Conservation (phyloP, 2,888 invertebrate genomes). For the Volucella inanis region DNA sequence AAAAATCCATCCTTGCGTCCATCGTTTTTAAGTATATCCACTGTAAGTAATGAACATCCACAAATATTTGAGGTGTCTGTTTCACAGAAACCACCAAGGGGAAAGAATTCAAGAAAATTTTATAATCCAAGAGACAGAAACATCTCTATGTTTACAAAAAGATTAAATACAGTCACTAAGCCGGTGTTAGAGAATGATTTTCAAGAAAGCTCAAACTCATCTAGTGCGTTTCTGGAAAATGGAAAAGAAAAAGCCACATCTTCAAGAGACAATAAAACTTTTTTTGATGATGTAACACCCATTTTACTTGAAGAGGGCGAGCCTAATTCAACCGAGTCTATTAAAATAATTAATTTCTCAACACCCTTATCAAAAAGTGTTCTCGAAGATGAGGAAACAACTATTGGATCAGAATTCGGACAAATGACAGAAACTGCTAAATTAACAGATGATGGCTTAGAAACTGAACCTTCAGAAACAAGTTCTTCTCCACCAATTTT, state of each 20-base stretch:
- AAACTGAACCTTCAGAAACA: constrained; percentile 38
- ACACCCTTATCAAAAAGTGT: constrained; percentile 81
- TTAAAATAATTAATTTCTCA: constrained; percentile 68
- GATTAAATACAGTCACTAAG: constrained; percentile 65
- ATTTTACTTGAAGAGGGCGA: constrained; percentile 3
- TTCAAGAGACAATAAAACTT: background rate
- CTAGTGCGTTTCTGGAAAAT: background rate
- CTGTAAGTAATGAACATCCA: constrained; percentile 84
- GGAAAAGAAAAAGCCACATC: background rate
- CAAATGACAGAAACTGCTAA: constrained; percentile 48
- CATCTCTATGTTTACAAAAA: constrained; percentile 66
- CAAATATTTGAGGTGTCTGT: constrained; percentile 86
- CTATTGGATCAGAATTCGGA: constrained; percentile 47
- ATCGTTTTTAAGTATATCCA: constrained; percentile 81
- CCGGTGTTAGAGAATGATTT: background rate
- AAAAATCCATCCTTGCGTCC: constrained; percentile 84
- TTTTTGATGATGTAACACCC: constrained; percentile 14
- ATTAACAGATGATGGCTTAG: constrained; percentile 32
- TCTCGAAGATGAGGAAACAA: constrained; percentile 79
- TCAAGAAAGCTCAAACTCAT: background rate
- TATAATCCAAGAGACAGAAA: constrained; percentile 78
- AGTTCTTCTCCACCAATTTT: constrained; percentile 54
- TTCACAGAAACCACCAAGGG: constrained; percentile 78
- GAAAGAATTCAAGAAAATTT: constrained; percentile 49
- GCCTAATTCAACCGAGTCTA: constrained; percentile 8